These are phyloP conservation scores for Meteorus cinctellus DNA, from an alignment of 2,888 invertebrate genomes.

Conservation along the genomic window DNA sequence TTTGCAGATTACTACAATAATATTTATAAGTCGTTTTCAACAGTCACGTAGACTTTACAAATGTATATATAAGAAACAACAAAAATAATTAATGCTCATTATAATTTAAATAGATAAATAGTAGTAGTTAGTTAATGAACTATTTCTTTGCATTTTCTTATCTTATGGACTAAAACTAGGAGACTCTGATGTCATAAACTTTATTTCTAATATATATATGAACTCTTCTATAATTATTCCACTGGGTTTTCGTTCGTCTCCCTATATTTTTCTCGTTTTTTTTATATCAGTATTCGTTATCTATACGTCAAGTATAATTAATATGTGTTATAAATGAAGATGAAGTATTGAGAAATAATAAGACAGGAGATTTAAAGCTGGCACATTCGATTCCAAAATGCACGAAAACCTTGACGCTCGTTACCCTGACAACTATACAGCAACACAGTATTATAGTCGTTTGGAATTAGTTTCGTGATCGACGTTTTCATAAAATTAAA, in stretches of 20 bases:
- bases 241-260: not conserved
- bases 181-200: slow-evolving; percentile 32
- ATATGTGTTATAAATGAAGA: slow-evolving; percentile 28
- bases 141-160: not conserved
- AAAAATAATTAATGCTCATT: slow-evolving; percentile 58
- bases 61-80: slow-evolving; percentile 61
- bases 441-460: slow-evolving; percentile 38
- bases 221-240: slow-evolving; percentile 7
- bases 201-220: slow-evolving; percentile 20
- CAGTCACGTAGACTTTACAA: slow-evolving; percentile 70
- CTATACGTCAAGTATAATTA: slow-evolving; percentile 16
- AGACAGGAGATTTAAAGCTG: slow-evolving; percentile 16
- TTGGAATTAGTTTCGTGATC: slow-evolving; percentile 44
- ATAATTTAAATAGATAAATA: slow-evolving; percentile 59
- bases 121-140: slow-evolving; percentile 28
- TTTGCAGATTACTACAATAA: slow-evolving; percentile 13
- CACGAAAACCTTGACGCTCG: slow-evolving; percentile 26
- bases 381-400: slow-evolving; percentile 35
- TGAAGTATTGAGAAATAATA: not conserved
- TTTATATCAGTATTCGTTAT: slow-evolving; percentile 24
- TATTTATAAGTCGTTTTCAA: slow-evolving; percentile 51
- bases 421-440: slow-evolving; percentile 29
- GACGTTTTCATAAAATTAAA: slow-evolving; percentile 24
- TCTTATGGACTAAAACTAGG: slow-evolving; percentile 33
- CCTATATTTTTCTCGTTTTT: not conserved